Base-by-base conservation (phyloP, 37 sponge, comb jelly and placozoan genomes). In the Halichondria panicea region DNA sequence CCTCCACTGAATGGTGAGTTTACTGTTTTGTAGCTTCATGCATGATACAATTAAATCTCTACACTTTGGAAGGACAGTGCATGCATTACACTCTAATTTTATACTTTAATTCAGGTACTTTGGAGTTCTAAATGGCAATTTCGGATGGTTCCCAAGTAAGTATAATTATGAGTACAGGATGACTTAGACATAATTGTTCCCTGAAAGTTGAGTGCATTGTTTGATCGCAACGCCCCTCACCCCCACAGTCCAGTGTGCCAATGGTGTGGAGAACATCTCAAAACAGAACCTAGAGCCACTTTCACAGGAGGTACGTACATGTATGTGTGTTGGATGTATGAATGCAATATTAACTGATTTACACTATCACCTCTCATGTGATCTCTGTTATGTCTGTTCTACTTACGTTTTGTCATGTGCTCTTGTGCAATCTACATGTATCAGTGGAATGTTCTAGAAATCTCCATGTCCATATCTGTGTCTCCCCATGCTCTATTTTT, bases 81-180 rank as follows among this genome's bases (percentile, higher is more conserved):
- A 6, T n/a, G 48, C n/a, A 22, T 46, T n/a, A 19, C 32, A 31
- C 19, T 28, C 19, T 37, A 63, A 22, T 2, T 68, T 45, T 68
- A 38, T 43, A 4, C 2, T 34, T 78, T 19, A 18, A 4, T 32
- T 9, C 63, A 86, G 87, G 87, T 82, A 78, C 52, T 82, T 82
- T 82, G 88, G 88, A 24, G 52, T 43, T 21, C 37, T 76, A 30
- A 81, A 82, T 18, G 82, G 58, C 28, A 84, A 54, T 27, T 75
- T 70, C 70, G 92, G 92, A 25, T 91, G 87, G 87, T 91, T 91
- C 36, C 92, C 92, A 72, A 71, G 91, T 89, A 63, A 65, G 85
- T 71, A 24, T 3, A 71, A 0, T n/a, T 46, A 8, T 59, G 46
- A 25, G 42, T 34, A 28, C 70, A 59, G 57, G 35, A 22, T 63